Evolutionary conservation across 2,797 vertebrate genomes (phyloP).

Genomic region (Anguilla pacifica): DNA sequence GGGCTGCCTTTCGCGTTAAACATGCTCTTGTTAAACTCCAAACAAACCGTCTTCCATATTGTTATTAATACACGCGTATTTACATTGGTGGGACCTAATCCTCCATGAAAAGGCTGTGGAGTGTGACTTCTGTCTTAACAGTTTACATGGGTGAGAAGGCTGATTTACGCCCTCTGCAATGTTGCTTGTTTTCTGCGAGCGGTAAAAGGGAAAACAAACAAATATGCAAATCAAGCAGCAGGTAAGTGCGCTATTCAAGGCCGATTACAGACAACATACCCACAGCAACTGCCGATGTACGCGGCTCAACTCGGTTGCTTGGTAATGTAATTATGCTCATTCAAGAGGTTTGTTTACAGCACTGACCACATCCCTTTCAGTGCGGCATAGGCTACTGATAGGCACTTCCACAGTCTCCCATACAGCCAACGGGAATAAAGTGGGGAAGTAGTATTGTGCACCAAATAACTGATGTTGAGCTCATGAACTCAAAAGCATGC

Average conservation of each 20-base stretch:
- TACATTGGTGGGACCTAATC: background rate
- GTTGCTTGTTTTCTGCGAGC: background rate
- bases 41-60: background rate
- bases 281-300: background rate
- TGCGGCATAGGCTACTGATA: background rate
- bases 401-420: background rate
- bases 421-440: background rate
- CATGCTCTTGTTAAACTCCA: background rate
- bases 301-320: background rate
- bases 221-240: background rate
- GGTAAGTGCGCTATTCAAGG: background rate
- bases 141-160: background rate
- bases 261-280: background rate
- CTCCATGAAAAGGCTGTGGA: background rate
- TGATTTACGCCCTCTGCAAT: background rate
- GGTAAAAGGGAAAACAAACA: background rate
- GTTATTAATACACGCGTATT: too few relatives aligned
- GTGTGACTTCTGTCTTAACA: background rate
- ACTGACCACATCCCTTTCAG: background rate
- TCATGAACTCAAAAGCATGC: background rate
- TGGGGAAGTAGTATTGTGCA: background rate
- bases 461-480: background rate
- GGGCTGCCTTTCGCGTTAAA: background rate
- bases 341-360: conserved; percentile 8
- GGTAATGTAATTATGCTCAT: background rate